A percentile compares a stretch with the other conserved stretches of the same genome.
Evolutionary conservation across 2,113 vertebrate species (phyloP).

Genomic region (Corythoichthys haematopterus): DNA sequence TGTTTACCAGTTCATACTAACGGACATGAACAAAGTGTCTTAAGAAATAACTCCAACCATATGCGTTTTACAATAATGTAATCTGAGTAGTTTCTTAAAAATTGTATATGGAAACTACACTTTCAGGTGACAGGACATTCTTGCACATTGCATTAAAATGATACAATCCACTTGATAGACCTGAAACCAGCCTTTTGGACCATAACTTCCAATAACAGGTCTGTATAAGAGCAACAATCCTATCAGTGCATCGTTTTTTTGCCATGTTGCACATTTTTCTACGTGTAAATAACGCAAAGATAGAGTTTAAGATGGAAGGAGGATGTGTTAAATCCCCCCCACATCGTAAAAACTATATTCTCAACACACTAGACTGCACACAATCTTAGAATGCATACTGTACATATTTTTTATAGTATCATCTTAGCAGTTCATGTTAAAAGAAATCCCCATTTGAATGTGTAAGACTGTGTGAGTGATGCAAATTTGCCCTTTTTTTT

Average conservation of each 20-base stretch:
- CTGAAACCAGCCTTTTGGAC: not conserved
- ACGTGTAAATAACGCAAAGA: constrained; percentile 13
- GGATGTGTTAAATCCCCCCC: not conserved
- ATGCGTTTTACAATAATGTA: constrained; percentile 5
- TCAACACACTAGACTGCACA: constrained; percentile 2
- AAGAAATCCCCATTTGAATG: constrained; percentile 33
- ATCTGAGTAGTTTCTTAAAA: not conserved
- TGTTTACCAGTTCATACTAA: not conserved
- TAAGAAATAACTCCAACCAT: constrained; percentile 9
- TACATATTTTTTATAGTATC: constrained; percentile 11
- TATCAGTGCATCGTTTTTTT: constrained; percentile 3
- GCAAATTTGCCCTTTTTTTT: constrained; percentile 32
- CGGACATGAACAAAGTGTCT: constrained; percentile 11
- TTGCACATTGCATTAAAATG: constrained; percentile 6
- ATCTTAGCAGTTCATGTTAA: constrained; percentile 1
- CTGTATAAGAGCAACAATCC: not conserved
- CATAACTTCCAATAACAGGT: not conserved
- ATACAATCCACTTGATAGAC: not conserved
- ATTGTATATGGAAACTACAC: not conserved
- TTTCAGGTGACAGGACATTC: not conserved
- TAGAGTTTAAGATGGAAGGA: constrained; percentile 13
- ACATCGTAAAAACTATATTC: not conserved
- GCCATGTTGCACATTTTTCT: constrained; percentile 17
- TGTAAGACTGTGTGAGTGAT: constrained; percentile 1
- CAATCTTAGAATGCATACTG: not conserved